These are phyloP conservation scores for Sinocyclocheilus anophthalmus DNA, from an alignment of 2,113 vertebrate species.

Conservation along the genomic window DNA sequence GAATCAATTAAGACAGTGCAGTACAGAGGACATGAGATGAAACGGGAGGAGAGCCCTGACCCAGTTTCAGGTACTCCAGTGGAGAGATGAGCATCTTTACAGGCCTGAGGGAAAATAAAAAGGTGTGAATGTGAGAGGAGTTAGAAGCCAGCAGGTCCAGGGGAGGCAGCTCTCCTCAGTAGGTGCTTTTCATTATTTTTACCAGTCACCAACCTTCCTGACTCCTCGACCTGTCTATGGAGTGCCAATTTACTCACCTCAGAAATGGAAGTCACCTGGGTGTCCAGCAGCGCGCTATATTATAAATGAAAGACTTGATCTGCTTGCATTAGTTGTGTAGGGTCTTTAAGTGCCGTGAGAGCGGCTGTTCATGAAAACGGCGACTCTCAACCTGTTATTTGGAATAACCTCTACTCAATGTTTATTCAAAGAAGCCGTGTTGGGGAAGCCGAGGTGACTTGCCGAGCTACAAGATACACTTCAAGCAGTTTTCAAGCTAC, in stretches of 20 bases:
- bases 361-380: neutral
- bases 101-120: conserved; percentile 49
- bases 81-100: conserved; percentile 57
- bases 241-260: conserved; percentile 38
- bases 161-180: conserved; percentile 33
- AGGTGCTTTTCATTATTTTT: conserved; percentile 49
- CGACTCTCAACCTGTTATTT: neutral
- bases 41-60: conserved; percentile 69
- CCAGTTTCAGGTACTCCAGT: conserved; percentile 61
- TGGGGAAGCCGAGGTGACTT: neutral
- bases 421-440: neutral
- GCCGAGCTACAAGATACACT: neutral
- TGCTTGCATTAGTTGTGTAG: conserved; percentile 22
- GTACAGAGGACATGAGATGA: conserved; percentile 69
- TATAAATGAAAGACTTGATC: conserved; percentile 15
- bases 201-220: conserved; percentile 28
- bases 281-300: conserved; percentile 10
- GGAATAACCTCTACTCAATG: neutral
- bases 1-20: conserved; percentile 58
- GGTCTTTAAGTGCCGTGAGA: conserved; percentile 11
- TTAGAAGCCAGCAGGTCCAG: conserved; percentile 43
- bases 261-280: conserved; percentile 34
- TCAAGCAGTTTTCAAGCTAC: neutral
- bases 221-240: conserved; percentile 35
- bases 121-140: conserved; percentile 44